Conservation (phyloP, 2,113 vertebrate genomes). For the Ceratotherium simum region DNA sequence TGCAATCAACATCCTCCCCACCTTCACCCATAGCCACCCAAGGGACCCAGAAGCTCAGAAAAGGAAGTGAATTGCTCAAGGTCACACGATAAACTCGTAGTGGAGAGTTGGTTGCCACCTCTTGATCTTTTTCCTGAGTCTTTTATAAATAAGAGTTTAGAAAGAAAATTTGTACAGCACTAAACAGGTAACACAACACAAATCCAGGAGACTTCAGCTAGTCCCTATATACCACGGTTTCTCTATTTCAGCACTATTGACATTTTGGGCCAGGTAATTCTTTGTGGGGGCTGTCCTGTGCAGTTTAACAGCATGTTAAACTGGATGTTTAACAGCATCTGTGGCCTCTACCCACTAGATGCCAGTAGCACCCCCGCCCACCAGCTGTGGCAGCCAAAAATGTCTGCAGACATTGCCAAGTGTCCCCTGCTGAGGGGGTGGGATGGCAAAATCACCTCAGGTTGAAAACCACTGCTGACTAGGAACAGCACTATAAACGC, state of each 20-base stretch:
- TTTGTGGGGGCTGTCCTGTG: neutral
- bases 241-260: neutral
- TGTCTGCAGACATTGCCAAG: neutral
- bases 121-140: neutral
- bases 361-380: neutral
- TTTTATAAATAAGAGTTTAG: slow-evolving; percentile 41
- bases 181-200: neutral
- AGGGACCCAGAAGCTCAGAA: neutral
- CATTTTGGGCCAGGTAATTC: neutral
- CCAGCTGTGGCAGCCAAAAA: neutral
- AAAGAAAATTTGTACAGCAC: neutral
- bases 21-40: neutral
- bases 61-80: neutral
- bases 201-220: neutral
- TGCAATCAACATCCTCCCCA: neutral
- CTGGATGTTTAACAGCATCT: neutral
- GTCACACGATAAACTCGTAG: neutral
- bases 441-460: neutral
- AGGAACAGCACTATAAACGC: neutral
- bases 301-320: no score
- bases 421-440: neutral
- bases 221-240: neutral
- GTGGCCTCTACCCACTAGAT: neutral
- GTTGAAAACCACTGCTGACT: neutral
- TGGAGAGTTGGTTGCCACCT: neutral